These are phyloP conservation scores for Cephalopterus ornatus DNA, from an alignment of 2,113 vertebrate species.

Conservation along the genomic window DNA sequence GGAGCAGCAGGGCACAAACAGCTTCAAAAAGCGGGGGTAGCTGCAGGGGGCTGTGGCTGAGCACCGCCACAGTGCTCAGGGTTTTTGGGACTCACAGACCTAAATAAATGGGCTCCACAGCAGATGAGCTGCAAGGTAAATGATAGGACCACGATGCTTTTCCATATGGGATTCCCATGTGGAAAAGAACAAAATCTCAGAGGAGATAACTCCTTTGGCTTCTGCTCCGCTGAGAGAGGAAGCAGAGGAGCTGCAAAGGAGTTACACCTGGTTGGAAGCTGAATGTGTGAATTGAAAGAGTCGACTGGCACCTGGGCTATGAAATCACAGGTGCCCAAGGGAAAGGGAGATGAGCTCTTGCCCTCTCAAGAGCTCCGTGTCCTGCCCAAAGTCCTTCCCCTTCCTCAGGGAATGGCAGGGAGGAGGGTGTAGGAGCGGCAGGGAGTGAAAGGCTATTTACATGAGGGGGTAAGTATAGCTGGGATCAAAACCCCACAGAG, in stretches of 20 bases:
- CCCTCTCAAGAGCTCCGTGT: accelerated
- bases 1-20: neutral
- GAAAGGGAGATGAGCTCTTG: accelerated
- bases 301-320: accelerated
- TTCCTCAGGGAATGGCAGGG: accelerated
- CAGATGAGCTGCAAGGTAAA: neutral
- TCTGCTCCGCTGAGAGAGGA: neutral
- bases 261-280: neutral
- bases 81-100: neutral
- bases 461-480: neutral
- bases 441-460: neutral
- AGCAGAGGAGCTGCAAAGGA: neutral
- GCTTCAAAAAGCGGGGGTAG: neutral
- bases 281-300: neutral
- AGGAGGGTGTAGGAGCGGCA: neutral
- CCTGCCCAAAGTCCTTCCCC: accelerated
- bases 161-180: neutral
- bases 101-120: neutral
- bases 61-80: neutral
- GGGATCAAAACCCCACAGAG: neutral
- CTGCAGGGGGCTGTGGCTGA: neutral
- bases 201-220: neutral
- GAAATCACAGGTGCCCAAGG: neutral
- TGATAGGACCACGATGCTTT: neutral
- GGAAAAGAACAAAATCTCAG: neutral